A percentile compares a stretch with the other conserved stretches of the same genome.
These are phyloP conservation scores for silkworm (Bombyx mori) DNA, from an alignment of 1,140 invertebrate genomes.

Conservation along the genomic window ASM3026992v2 NC_085112.1:10220001-10220500, in stretches of 20 bases:
- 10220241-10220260: constrained; percentile 37
- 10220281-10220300: too few relatives aligned
- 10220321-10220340: too few relatives aligned
- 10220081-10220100: constrained; percentile 8
- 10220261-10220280: constrained; percentile 7
- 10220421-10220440: too few relatives aligned
- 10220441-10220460: too few relatives aligned
- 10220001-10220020: not conserved
- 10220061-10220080: not conserved
- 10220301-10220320: too few relatives aligned
- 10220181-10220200: constrained; percentile 51
- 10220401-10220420: too few relatives aligned
- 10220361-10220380: too few relatives aligned
- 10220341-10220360: too few relatives aligned
- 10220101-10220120: not conserved
- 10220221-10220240: constrained; percentile 15
- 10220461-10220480: too few relatives aligned
- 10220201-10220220: constrained; percentile 33
- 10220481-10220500: too few relatives aligned
- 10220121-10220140: constrained; percentile 27
- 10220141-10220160: constrained; percentile 28
- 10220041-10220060: too few relatives aligned
- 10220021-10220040: constrained; percentile 2
- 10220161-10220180: constrained; percentile 24
- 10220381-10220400: too few relatives aligned